These are phyloP conservation scores for Leptopilina clavipes DNA, from an alignment of 1,140 invertebrate species.

Conservation along the genomic window DNA sequence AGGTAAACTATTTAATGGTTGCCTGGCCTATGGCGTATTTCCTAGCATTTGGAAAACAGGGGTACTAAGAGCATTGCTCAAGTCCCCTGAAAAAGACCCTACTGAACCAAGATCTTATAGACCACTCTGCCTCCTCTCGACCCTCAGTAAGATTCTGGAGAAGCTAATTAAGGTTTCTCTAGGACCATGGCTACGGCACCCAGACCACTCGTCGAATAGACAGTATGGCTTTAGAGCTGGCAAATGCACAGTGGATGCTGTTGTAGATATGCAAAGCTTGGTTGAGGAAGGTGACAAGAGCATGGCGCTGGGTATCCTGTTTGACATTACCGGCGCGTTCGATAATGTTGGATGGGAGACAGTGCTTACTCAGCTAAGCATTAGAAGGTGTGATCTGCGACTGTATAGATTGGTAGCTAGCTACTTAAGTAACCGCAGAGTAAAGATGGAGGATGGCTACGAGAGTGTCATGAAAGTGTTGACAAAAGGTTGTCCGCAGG, in stretches of 20 bases:
- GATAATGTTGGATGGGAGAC: neutral
- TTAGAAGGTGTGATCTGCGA: neutral
- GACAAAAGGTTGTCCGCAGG: conserved; percentile 53
- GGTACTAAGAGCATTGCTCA: neutral
- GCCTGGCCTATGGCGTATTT: neutral
- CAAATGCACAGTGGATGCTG: neutral
- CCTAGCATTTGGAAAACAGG: neutral
- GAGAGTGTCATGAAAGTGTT: conserved; percentile 1
- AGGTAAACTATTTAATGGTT: neutral
- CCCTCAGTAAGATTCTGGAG: conserved; percentile 14
- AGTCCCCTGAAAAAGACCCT: neutral
- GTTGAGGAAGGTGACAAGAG: neutral
- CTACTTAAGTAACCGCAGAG: conserved; percentile 4
- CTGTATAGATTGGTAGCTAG: neutral
- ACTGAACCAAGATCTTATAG: neutral
- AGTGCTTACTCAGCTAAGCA: neutral
- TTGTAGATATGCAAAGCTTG: conserved; percentile 23
- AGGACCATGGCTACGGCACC: neutral
- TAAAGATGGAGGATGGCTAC: neutral
- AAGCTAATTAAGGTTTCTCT: neutral
- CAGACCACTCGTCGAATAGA: conserved; percentile 26
- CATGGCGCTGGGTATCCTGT: neutral
- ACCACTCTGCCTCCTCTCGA: neutral
- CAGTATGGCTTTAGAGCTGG: neutral
- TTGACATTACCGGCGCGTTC: conserved; percentile 30